Percentiles rank a stretch among this genome's conserved stretches.
These are phyloP conservation scores for Brachionus paranguensis DNA, from an alignment of 1,140 invertebrate species.

Conservation along the genomic window DNA sequence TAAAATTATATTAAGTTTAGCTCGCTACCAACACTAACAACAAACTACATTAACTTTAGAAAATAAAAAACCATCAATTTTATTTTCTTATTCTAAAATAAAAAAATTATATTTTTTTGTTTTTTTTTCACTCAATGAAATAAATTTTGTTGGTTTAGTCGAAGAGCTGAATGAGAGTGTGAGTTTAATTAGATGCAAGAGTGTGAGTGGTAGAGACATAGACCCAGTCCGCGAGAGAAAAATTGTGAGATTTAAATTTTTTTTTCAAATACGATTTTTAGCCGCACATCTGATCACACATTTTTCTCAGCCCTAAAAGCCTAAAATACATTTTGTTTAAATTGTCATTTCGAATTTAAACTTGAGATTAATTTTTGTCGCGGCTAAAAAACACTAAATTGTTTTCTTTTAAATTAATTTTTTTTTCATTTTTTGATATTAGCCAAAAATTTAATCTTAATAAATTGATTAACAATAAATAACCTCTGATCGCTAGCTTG, in stretches of 20 bases:
- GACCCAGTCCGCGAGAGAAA: not conserved
- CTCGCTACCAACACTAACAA: constrained; percentile 8
- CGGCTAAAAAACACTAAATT: too few species aligned
- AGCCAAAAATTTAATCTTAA: too few species aligned
- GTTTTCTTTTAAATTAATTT: too few species aligned
- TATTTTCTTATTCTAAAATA: constrained; percentile 6
- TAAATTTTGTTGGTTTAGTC: not conserved
- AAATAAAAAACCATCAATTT: not conserved
- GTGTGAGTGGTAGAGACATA: not conserved
- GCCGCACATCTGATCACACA: not conserved
- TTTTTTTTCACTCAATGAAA: not conserved
- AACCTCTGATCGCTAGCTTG: too few species aligned
- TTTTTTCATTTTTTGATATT: too few species aligned
- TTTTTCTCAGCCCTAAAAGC: not conserved
- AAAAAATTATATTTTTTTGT: not conserved
- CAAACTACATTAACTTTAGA: not conserved
- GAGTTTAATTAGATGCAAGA: constrained; percentile 14
- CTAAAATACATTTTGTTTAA: too few species aligned
- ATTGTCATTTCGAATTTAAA: too few species aligned
- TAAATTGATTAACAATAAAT: too few species aligned
- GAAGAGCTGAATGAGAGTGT: not conserved
- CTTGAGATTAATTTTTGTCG: too few species aligned
- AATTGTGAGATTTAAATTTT: not conserved
- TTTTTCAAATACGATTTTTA: not conserved
- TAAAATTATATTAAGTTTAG: not conserved